Conservation (phyloP, 2,113 vertebrate genomes). For the Gracilinanus agilis region DNA sequence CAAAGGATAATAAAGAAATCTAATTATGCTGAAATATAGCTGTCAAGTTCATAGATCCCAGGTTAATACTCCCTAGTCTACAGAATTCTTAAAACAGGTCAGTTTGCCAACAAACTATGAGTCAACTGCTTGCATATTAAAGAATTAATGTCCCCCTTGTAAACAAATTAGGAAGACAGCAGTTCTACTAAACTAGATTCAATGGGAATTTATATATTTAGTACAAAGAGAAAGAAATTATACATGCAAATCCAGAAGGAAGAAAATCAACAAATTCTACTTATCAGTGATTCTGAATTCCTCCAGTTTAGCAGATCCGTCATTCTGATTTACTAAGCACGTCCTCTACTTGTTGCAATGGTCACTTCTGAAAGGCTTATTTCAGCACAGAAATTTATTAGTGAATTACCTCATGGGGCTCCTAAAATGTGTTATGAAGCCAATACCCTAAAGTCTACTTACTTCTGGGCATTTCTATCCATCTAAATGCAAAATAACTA, state of each 20-base stretch:
- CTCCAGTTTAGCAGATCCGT: constrained; percentile 35
- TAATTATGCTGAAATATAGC: not conserved
- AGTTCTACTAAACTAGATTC: constrained; percentile 46
- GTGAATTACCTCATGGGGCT: constrained; percentile 31
- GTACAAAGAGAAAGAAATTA: constrained; percentile 53
- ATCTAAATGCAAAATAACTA: constrained; percentile 80
- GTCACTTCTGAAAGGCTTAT: constrained; percentile 48
- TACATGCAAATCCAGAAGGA: constrained; percentile 38
- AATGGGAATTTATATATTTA: constrained; percentile 59
- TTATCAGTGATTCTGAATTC: constrained; percentile 41
- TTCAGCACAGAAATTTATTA: constrained; percentile 68
- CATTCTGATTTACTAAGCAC: constrained; percentile 73
- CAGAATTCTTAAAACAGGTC: not conserved
- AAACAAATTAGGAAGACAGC: constrained; percentile 65
- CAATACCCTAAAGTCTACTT: constrained; percentile 60
- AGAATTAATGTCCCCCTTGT: constrained; percentile 69
- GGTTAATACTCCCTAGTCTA: constrained; percentile 19
- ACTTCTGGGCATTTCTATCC: constrained; percentile 51
- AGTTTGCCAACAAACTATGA: constrained; percentile 50
- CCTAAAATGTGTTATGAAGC: constrained; percentile 53
- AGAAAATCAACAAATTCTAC: constrained; percentile 50
- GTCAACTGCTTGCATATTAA: constrained; percentile 59
- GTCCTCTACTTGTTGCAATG: constrained; percentile 37
- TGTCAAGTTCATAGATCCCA: not conserved
- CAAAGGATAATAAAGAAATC: not conserved